phyloP scores from a whole-genome alignment of 2,797 vertebrate species.

The Poeciliopsis presidionis region DNA sequence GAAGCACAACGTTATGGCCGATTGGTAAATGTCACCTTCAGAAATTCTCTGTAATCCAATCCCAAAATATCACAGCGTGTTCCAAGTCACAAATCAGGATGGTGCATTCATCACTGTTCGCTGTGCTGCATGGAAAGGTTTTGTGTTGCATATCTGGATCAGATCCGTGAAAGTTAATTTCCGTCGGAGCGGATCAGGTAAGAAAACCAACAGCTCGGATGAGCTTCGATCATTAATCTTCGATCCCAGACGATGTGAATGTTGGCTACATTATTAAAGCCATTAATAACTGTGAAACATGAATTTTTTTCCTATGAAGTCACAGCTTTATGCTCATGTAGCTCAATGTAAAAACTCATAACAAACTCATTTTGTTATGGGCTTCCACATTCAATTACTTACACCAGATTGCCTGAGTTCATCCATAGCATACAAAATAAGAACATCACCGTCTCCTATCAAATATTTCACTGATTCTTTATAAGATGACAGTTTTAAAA shows the following conservation, averaged over 20 bases:
- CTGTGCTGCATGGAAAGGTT: slow-evolving; percentile 24
- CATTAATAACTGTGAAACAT: background rate
- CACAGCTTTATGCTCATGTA: background rate
- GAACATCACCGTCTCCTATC: background rate
- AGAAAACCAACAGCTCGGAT: slow-evolving; percentile 45
- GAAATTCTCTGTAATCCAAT: background rate
- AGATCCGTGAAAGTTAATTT: slow-evolving; percentile 44
- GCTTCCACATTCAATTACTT: background rate
- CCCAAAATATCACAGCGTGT: background rate
- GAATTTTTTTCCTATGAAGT: background rate
- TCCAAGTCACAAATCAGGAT: slow-evolving; percentile 13
- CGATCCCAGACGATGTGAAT: slow-evolving; percentile 6
- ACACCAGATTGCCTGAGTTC: background rate
- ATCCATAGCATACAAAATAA: background rate
- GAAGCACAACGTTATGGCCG: no score
- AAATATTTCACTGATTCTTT: no score
- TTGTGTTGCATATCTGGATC: slow-evolving; percentile 14
- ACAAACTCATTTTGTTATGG: background rate
- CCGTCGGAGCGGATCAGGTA: slow-evolving; percentile 49
- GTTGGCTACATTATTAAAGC: background rate
- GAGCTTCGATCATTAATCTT: slow-evolving; percentile 50
- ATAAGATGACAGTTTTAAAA: background rate
- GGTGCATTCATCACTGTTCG: slow-evolving; percentile 4
- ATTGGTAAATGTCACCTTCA: background rate
- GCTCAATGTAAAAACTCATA: background rate